Evolutionary conservation across 2,113 vertebrate species (phyloP).

Genomic region (Grus americana): DNA sequence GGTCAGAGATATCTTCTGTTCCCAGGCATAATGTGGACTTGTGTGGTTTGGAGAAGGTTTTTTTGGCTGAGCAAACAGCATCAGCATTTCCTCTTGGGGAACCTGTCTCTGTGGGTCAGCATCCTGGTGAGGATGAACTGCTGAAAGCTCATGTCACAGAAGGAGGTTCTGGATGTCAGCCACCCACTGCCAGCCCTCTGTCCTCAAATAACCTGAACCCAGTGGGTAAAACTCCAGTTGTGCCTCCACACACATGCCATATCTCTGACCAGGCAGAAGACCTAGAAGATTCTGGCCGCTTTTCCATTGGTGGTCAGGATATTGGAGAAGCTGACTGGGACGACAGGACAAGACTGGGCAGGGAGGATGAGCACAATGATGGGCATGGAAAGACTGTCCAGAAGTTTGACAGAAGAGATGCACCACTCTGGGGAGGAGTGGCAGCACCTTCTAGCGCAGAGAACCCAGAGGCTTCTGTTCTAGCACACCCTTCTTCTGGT

Average conservation of each 20-base stretch:
- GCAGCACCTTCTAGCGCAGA: neutral
- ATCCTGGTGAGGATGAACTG: neutral
- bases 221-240: neutral
- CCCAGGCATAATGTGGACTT: neutral
- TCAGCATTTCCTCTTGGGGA: neutral
- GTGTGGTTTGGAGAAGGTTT: neutral
- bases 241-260: neutral
- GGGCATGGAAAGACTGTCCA: neutral
- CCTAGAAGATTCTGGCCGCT: neutral
- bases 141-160: neutral
- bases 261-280: neutral
- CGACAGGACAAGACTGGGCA: neutral
- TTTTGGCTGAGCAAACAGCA: neutral
- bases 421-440: neutral
- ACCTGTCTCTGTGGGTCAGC: neutral
- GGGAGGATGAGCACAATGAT: neutral
- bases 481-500: neutral
- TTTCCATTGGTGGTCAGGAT: neutral
- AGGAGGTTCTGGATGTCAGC: neutral
- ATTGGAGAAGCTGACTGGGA: neutral
- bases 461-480: neutral
- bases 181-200: neutral
- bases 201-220: neutral
- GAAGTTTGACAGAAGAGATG: neutral
- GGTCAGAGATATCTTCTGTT: neutral